Evolutionary conservation across 1,140 invertebrate genomes (phyloP), one percentile per base, ranked within the genome.

Genomic region (Caenorhabditis remanei): DNA sequence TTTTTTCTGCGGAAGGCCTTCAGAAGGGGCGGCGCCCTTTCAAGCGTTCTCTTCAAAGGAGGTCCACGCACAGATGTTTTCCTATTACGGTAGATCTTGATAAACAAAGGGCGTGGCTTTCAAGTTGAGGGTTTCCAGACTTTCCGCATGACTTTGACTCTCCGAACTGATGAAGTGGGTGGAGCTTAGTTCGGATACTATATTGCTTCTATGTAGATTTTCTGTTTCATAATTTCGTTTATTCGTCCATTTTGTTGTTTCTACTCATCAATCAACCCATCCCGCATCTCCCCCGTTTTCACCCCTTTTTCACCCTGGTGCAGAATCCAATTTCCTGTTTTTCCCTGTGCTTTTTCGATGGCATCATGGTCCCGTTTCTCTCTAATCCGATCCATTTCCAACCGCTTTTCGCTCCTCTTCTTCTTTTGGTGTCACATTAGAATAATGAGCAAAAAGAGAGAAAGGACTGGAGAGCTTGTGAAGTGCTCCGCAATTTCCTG

Each of bases 401-500:
- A 79, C 32, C 71, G 71, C 43, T 79, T 71, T 19, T 65, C 11
- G 6, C 21, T 21, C 53, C 71, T 32, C 40, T 50, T 79, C 14
- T 41, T 32, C 46, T 11, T 43, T 43, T 79, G 71, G 71, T 79
- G 71, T 79, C 71, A 79, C 71, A 79, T 79, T 79, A 79, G 46
- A 79, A 79, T 79, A 79, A 79, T 79, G 71, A 79, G 46, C 43
- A 53, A 50, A 79, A 79, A 43, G 41, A 50, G 71, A 7, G 24
- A 50, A 46, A 24, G 46, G n/a, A 50, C 71, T 79, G 71, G 71
- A 79, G 71, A 53, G 46, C 19, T 79, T 79, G 71, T 79, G 71
- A 79, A 79, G 71, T 79, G 71, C 71, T 79, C 71, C 71, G 71
- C 71, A 79, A 79, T 79, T 79, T 79, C 71, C 71, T 79, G 71